These are phyloP conservation scores for Trichogramma pretiosum DNA, from an alignment of 1,140 invertebrate species.

Conservation along the genomic window DNA sequence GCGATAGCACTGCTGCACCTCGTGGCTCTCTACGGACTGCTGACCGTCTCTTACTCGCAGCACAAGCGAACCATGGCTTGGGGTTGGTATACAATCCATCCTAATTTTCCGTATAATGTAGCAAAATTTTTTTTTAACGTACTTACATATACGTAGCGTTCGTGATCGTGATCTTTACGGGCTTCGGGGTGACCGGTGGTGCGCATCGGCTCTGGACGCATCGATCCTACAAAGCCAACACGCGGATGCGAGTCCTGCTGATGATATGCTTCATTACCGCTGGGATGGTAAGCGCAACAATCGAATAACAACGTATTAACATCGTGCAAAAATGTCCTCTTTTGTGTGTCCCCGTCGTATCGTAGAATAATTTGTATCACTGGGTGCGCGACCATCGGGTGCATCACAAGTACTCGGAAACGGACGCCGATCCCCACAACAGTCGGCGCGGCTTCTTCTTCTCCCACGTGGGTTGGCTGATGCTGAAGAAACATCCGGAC, in stretches of 20 bases:
- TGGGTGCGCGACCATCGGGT: conserved; percentile 2
- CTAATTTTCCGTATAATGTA: no score
- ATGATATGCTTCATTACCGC: conserved; percentile 21
- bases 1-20: not conserved
- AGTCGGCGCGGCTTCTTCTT: conserved; percentile 1
- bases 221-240: conserved; percentile 54
- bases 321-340: not conserved
- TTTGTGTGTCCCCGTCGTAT: not conserved
- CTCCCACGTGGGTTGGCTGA: no score
- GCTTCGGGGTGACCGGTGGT: conserved; percentile 52
- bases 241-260: conserved; percentile 35
- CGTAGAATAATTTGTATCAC: not conserved
- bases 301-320: not conserved
- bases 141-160: no score
- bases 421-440: conserved; percentile 6
- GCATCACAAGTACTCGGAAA: conserved; percentile 5
- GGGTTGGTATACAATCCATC: conserved; percentile 5
- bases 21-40: conserved; percentile 5
- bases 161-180: not conserved
- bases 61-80: conserved; percentile 2
- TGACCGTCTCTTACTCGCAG: conserved; percentile 10
- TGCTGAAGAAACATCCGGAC: not conserved
- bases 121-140: not conserved
- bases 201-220: conserved; percentile 62
- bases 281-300: conserved; percentile 6